Base-by-base conservation (phyloP, 23 tunicate species). In the Halocynthia roretzi region DNA sequence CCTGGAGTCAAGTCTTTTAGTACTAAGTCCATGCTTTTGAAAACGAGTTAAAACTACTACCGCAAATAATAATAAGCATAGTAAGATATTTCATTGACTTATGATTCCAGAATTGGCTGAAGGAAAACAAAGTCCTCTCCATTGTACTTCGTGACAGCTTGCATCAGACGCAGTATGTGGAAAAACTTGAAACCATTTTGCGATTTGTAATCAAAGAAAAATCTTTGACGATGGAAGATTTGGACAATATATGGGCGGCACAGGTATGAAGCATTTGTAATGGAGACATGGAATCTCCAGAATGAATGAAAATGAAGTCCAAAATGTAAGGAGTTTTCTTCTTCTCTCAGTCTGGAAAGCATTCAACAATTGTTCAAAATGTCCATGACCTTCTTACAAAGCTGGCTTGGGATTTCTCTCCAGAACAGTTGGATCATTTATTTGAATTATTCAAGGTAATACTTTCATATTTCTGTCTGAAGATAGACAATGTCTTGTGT, bases 391-490 rank as follows among this genome's bases (percentile, higher is more conserved):
- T 74, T 8, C 55, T 74, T 19, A 74, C 78, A 31, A 74, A 74
- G 56, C 64, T 74, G 21, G 78, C 78, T 0, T 74, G 78, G 78
- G 78, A 74, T 74, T 74, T 74, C 56, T 74, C 78, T 14, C 78
- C 78, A 22, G 78, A 74, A 31, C 78, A 74, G 56, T 64, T 74
- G 20, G 78, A 74, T 17, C 78, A 74, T 74, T 54, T 74, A 54
- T 74, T 74, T 74, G 78, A 74, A 54, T 44, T 74, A n/a, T 74
- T 74, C 68, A 74, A 74, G 78, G 78, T 74, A 65, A 65, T 20
- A 10, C 5, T 48, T 65, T 6, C n/a, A 9, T 65, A 5, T 31
- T 31, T 58, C 17, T 58, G 63, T 58, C 4, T 58, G 63, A 14
- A 58, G 17, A 4, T 58, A 58, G 63, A 58, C n/a, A 58, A 58